Evolutionary conservation across 1,140 invertebrate genomes (phyloP), one percentile per base, ranked within the genome.

Genomic region (Limonius californicus): DNA sequence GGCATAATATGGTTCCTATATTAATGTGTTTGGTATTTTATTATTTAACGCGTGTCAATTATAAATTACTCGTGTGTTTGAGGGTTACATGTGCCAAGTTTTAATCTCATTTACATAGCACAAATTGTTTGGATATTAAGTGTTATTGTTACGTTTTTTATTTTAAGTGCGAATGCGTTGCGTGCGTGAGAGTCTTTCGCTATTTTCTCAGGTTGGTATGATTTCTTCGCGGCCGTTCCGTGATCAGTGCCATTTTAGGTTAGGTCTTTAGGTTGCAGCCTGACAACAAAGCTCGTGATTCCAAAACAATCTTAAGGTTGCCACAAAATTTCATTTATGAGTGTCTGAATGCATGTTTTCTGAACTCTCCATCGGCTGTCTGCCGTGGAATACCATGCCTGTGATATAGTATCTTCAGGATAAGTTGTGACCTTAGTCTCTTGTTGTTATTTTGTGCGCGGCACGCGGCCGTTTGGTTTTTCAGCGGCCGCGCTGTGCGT

Each of bases 401-500:
- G 78, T 79, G 78, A 79, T 79, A 79, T 77, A 77, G 76, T 77
- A 78, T 78, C 75, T 79, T 79, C 77, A 78, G 78, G 77, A 78
- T 79, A 78, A 77, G 77, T 78, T 78, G 76, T 79, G 76, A 77
- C 76, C 74, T 79, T 78, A 77, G 76, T 76, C 75, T 77, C 71
- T 77, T 72, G 74, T 78, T 78, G 74, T 78, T 77, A 75, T 77
- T 76, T 76, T 74, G 70, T 70, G 72, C 61, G 72, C 65, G 61
- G 67, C 67, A 60, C 59, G 53, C 39, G 50, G 53, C 39, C 63
- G 64, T 64, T 61, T 53, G 61, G 57, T 66, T 67, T 70, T 71
- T 70, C 61, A 54, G 43, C 65, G 54, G 30, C 35, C 65, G 43
- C 23, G 57, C 23, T 58, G 35, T 43, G 21, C 50, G 59, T 55